A percentile compares a stretch with the other conserved stretches of the same genome.
Evolutionary conservation across 2,888 invertebrate species (phyloP).

Genomic region (Phortica okadai): DNA sequence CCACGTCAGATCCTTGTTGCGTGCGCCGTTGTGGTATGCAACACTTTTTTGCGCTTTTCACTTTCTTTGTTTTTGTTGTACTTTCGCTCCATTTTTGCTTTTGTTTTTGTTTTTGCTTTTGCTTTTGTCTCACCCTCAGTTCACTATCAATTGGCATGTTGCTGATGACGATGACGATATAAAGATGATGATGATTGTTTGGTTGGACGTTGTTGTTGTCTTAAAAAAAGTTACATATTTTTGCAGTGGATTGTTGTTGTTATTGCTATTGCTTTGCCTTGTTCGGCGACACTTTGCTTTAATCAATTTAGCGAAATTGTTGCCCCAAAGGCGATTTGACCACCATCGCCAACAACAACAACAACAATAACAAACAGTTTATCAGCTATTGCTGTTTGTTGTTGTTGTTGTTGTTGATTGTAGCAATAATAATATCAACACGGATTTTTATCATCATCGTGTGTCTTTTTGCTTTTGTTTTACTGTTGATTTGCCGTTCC

Average conservation of each 20-base stretch:
- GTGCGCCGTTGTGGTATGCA: slow-evolving; percentile 21
- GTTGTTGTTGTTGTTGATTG: neutral
- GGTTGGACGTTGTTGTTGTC: neutral
- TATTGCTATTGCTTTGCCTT: slow-evolving; percentile 44
- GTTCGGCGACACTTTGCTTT: slow-evolving; percentile 71
- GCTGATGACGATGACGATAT: too few relatives aligned
- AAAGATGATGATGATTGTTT: too few relatives aligned
- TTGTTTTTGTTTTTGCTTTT: neutral
- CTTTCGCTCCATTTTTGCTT: neutral
- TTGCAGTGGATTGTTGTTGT: slow-evolving; percentile 53
- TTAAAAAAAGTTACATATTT: neutral
- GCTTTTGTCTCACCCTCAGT: neutral
- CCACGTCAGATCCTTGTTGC: neutral
- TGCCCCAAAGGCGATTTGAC: slow-evolving; percentile 46
- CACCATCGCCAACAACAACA: slow-evolving; percentile 36
- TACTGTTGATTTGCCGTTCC: neutral
- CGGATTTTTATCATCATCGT: neutral
- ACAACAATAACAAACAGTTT: slow-evolving; percentile 24
- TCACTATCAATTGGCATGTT: too few relatives aligned
- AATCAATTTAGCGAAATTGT: slow-evolving; percentile 70
- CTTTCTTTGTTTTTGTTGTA: neutral
- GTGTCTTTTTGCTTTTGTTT: neutral
- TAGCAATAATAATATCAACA: neutral
- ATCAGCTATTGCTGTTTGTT: neutral
- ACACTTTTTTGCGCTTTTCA: slow-evolving; percentile 12